Percentiles rank a stretch among this genome's conserved stretches.
phyloP scores from a whole-genome alignment of 1,140 invertebrate genomes.

The Cydia fagiglandana region DNA sequence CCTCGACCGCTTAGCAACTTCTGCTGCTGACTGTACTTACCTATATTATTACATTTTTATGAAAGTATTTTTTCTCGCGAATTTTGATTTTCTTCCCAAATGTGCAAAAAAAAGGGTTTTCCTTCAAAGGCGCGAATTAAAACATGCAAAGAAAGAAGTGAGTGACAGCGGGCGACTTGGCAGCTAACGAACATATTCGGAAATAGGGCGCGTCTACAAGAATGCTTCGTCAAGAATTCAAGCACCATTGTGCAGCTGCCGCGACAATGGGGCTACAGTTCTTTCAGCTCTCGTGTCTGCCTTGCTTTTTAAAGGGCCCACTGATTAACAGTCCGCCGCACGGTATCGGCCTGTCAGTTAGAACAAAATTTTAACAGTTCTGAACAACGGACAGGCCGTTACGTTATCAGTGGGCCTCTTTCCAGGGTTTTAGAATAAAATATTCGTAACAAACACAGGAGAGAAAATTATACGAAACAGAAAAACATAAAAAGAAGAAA shows the following conservation, averaged over 20 bases:
- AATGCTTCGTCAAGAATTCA: conserved; percentile 26
- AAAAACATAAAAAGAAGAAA: no score
- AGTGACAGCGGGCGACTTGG: neutral
- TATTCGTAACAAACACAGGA: no score
- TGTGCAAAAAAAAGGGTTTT: neutral
- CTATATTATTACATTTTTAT: no score
- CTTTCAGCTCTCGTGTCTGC: neutral
- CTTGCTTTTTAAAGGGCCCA: neutral
- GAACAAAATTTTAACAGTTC: no score
- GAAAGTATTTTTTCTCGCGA: no score
- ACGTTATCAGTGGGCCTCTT: no score
- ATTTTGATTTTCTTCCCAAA: neutral
- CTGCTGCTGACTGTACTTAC: no score
- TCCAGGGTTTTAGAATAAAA: neutral
- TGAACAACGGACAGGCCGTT: no score
- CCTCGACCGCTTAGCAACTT: no score
- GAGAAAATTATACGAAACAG: no score
- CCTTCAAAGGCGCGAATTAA: neutral
- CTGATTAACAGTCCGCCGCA: no score
- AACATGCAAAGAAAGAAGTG: neutral
- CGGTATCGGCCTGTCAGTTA: no score
- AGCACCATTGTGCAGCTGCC: conserved; percentile 10
- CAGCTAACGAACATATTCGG: conserved; percentile 8
- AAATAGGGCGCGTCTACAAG: conserved; percentile 1
- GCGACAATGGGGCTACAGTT: conserved; percentile 13